phyloP scores from a whole-genome alignment of 1,140 invertebrate species.

The Andrena cerasifolii region DNA sequence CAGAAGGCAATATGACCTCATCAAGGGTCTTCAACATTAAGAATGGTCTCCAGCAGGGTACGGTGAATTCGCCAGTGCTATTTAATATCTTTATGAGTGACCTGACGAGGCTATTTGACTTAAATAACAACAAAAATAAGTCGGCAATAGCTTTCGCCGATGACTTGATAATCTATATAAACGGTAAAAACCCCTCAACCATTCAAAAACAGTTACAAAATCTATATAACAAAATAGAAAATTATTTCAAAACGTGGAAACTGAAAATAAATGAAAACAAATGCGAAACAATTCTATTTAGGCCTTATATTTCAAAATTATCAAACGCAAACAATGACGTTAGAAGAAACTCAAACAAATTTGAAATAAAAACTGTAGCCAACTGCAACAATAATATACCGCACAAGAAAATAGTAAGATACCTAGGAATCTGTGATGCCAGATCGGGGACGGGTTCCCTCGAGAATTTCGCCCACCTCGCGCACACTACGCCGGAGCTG shows the following conservation, averaged over 20 bases:
- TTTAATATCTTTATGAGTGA: constrained; percentile 54
- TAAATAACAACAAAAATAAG: neutral
- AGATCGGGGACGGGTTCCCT: no score
- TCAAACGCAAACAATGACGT: neutral
- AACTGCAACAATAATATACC: constrained; percentile 8
- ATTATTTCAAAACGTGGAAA: constrained; percentile 46
- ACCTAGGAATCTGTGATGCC: no score
- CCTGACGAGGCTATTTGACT: no score
- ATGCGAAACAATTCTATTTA: constrained; percentile 63
- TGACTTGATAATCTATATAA: constrained; percentile 40
- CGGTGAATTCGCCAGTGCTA: no score
- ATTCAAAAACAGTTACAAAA: constrained; percentile 6
- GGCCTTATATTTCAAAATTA: neutral
- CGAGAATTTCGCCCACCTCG: no score
- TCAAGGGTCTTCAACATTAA: neutral
- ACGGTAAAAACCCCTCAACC: neutral
- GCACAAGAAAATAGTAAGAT: constrained; percentile 43
- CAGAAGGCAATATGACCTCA: neutral
- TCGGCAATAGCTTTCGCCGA: constrained; percentile 36
- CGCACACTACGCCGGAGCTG: no score
- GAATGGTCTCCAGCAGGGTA: no score
- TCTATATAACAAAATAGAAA: constrained; percentile 23
- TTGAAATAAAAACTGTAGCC: constrained; percentile 6
- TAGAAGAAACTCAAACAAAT: constrained; percentile 18
- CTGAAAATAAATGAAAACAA: no score